Base-by-base conservation (phyloP, 1,140 invertebrate genomes). In the Trissolcus basalis region DNA sequence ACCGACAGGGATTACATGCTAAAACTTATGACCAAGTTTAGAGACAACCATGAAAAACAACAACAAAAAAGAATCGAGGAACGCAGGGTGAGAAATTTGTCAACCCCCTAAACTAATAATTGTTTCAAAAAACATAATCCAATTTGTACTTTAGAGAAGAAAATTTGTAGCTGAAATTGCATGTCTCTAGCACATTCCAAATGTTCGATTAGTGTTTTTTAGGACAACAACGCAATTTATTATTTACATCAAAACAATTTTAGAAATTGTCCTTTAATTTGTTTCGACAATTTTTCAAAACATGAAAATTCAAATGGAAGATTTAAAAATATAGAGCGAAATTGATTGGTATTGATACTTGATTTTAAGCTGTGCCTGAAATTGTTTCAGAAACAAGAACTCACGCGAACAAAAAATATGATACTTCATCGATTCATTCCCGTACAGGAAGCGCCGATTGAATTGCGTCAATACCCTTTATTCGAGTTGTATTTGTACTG, bases 1-100 rank as follows among this genome's bases (percentile, higher is more conserved):
- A 92, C 91, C 5, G 92, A 93, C 82, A 88, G 91, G 67, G 88
- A 86, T 51, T 92, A 91, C 83, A 93, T 94, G 92, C 88, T 89
- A 53, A 89, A 90, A 14, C 83, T 94, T 10, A 90, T 92, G 78
- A 85, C 90, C 9, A 87, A 90, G 11, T 90, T 93, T 15, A 83
- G 90, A 39, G 89, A 90, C 13, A 91, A 91, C 67, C 91, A 92
- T 79, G 91, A 91, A 73, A 89, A 90, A 58, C 88, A 88, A 49
- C 90, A 92, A 73, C 89, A 91, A 53, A 90, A 90, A 79, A 86
- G 92, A 61, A 92, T 94, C 44, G 87, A 89, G 44, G 85, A 89
- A 10, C 87, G 92, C 85, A 91, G 91, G 89, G 92, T 92, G 86
- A 82, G 60, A 27, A 27, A 27, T 6, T 27, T 39, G 36, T 39